A percentile compares a stretch with the other conserved stretches of the same genome.
These are phyloP conservation scores for Sebastes diaconus DNA, from an alignment of 2,797 vertebrate genomes.

Conservation along the genomic window DNA sequence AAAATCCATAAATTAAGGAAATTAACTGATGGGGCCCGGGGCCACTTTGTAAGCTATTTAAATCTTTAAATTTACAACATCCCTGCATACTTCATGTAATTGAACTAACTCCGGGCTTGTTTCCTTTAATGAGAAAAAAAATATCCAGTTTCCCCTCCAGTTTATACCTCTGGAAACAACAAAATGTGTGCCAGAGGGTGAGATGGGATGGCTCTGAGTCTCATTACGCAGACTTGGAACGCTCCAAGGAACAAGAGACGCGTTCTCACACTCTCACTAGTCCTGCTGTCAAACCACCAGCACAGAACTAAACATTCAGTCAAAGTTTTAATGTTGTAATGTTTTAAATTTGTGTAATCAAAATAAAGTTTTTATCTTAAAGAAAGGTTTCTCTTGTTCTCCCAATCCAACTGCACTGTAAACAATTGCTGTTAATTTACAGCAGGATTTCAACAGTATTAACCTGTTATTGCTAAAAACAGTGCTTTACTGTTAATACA, in stretches of 20 bases:
- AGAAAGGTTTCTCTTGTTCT: too few species aligned
- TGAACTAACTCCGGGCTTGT: conserved; percentile 99
- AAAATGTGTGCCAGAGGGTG: conserved; percentile 83
- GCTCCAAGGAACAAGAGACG: conserved; percentile 54
- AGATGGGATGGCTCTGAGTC: conserved; percentile 68
- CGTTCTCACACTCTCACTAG: conserved; percentile 43
- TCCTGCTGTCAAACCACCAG: conserved; percentile 49
- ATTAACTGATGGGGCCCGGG: conserved; percentile 98
- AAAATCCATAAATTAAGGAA: conserved; percentile 99
- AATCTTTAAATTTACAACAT: conserved; percentile 99
- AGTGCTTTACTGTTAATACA: too few species aligned
- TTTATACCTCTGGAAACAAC: conserved; percentile 89
- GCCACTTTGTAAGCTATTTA: conserved; percentile 99
- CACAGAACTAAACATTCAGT: background rate
- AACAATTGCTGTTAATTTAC: too few species aligned
- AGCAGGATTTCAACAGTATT: too few species aligned
- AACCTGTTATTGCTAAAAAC: too few species aligned
- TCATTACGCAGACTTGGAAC: conserved; percentile 62
- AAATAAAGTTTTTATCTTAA: too few species aligned
- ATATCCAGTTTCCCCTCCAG: conserved; percentile 87
- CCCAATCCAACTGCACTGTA: too few species aligned
- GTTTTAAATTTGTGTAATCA: too few species aligned
- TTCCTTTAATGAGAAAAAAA: conserved; percentile 98
- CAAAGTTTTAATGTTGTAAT: too few species aligned
- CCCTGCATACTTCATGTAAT: conserved; percentile 99